A percentile compares a stretch with the other conserved stretches of the same genome.
Evolutionary conservation across 2,797 vertebrate genomes (phyloP).

Genomic region (Leontocebus nigricollis): DNA sequence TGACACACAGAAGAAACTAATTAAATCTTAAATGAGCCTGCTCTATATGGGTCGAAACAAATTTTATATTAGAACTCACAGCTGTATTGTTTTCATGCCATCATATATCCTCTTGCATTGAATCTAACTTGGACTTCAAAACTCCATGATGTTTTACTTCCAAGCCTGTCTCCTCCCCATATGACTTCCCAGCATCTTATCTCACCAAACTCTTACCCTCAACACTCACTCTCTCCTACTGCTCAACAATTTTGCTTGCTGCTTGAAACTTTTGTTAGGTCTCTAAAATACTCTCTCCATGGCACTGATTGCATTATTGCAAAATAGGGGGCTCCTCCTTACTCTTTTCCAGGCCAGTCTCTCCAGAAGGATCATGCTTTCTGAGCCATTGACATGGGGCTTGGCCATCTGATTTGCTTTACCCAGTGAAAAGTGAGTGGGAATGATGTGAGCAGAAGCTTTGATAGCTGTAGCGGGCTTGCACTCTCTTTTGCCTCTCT

Average conservation of each 20-base stretch:
- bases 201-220: not conserved
- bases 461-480: rapidly evolving
- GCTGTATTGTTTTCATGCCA: not conserved
- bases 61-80: not conserved
- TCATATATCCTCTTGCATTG: not conserved
- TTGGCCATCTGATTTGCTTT: not conserved
- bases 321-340: not conserved
- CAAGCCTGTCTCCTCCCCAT: not conserved
- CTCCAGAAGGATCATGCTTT: not conserved
- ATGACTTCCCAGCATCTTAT: not conserved
- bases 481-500: not conserved
- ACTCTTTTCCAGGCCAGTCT: not conserved
- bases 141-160: not conserved
- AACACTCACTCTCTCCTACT: not conserved
- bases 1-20: not conserved
- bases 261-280: not conserved
- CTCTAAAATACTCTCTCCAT: not conserved
- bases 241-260: not conserved
- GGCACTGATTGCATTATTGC: not conserved
- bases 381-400: rapidly evolving
- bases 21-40: not conserved
- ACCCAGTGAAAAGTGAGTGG: not conserved
- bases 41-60: not conserved
- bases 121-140: not conserved
- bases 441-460: not conserved